Evolutionary conservation across 2,888 invertebrate genomes (phyloP).

Genomic region (Drosophila peninsularis): DNA sequence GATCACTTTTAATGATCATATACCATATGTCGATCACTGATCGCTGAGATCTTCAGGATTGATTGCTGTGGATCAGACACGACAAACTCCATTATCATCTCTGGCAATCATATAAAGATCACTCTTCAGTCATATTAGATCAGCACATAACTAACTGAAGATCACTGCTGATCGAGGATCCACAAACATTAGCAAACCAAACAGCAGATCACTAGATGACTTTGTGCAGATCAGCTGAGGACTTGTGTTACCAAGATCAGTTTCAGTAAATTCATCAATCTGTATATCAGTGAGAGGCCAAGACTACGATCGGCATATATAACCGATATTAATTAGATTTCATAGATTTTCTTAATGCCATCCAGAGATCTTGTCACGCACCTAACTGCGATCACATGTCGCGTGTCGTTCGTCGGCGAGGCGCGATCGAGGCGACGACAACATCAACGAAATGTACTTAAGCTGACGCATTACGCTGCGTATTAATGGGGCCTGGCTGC

Average conservation of each 20-base stretch:
- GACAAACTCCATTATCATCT: no score
- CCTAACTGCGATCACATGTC: slow-evolving; percentile 32
- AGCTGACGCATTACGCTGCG: slow-evolving; percentile 59
- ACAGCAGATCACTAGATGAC: not conserved
- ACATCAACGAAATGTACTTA: slow-evolving; percentile 38
- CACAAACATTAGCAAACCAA: no score
- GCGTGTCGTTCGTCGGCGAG: slow-evolving; percentile 40
- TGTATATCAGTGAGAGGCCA: not conserved
- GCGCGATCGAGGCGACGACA: slow-evolving; percentile 21
- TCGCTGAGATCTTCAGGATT: no score
- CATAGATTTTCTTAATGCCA: slow-evolving; percentile 2
- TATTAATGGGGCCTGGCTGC: slow-evolving; percentile 55
- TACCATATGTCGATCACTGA: no score
- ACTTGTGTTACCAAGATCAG: no score
- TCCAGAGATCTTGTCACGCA: slow-evolving; percentile 27
- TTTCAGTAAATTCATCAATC: no score
- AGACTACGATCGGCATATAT: not conserved
- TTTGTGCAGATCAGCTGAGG: not conserved
- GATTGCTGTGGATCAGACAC: no score
- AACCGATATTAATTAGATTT: not conserved
- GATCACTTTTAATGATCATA: no score
- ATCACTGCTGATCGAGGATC: no score
- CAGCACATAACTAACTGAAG: no score
- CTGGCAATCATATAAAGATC: no score
- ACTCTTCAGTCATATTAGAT: no score